Conservation (phyloP, 2,797 vertebrate species). For the Sebastiscus tertius region DNA sequence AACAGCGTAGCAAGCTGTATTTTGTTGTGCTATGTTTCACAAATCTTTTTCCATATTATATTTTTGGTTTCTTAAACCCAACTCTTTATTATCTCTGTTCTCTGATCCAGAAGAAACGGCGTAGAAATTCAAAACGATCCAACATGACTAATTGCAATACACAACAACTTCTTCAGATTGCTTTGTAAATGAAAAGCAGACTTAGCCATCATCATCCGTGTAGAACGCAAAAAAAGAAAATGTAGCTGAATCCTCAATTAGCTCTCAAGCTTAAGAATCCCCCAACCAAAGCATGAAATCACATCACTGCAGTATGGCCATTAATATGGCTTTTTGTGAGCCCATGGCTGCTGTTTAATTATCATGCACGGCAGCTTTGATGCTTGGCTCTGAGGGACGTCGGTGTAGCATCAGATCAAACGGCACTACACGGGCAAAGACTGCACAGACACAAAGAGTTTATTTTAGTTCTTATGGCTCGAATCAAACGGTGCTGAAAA, state of each 20-base stretch:
- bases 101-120: not conserved
- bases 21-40: not conserved
- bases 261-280: not conserved
- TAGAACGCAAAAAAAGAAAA: not conserved
- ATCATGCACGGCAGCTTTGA: constrained; percentile 20
- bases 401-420: constrained; percentile 38
- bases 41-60: not conserved
- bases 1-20: not conserved
- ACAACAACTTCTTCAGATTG: constrained; percentile 1
- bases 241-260: constrained; percentile 20
- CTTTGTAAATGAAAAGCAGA: constrained; percentile 16
- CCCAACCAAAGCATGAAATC: constrained; percentile 42
- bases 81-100: not conserved
- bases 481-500: constrained; percentile 35
- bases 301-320: constrained; percentile 28
- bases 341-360: constrained; percentile 35
- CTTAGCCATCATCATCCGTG: not conserved
- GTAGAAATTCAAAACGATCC: not conserved
- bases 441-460: constrained; percentile 5
- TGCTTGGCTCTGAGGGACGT: constrained; percentile 25
- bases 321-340: constrained; percentile 38
- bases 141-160: not conserved
- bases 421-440: not conserved
- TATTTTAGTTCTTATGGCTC: constrained; percentile 14
- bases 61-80: constrained; percentile 13